Evolutionary conservation across 2,113 vertebrate species (phyloP).

Genomic region (Galbula dea): DNA sequence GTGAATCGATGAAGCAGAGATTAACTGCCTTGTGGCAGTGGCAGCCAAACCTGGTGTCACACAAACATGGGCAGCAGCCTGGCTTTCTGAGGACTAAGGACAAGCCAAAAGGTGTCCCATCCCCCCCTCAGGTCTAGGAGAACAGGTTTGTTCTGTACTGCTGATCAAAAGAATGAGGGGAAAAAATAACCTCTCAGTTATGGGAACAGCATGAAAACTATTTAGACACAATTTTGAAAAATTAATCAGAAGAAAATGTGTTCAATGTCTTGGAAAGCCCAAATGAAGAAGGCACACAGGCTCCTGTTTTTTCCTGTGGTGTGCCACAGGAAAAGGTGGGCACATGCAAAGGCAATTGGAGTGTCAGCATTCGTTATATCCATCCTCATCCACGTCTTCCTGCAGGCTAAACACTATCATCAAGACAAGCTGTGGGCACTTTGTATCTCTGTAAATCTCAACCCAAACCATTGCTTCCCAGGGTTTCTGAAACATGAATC

Average conservation of each 20-base stretch:
- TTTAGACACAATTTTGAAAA: not conserved
- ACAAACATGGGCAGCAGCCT: not conserved
- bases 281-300: not conserved
- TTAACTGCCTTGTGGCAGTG: rapidly evolving
- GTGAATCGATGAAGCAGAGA: rapidly evolving
- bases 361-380: not conserved
- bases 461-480: not conserved
- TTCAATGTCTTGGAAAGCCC: not conserved
- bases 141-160: not conserved
- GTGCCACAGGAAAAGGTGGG: not conserved
- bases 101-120: not conserved
- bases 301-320: no score
- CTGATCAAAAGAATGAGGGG: not conserved
- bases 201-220: not conserved
- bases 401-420: not conserved
- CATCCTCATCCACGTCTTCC: not conserved
- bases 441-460: not conserved
- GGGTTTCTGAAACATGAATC: not conserved
- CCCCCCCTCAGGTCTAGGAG: not conserved
- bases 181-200: not conserved
- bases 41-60: not conserved
- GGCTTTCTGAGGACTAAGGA: not conserved
- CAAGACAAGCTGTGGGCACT: not conserved
- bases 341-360: not conserved
- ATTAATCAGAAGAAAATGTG: not conserved